These are phyloP conservation scores for Uloborus plumipes DNA, from an alignment of 2,888 invertebrate species.

Conservation along the genomic window DNA sequence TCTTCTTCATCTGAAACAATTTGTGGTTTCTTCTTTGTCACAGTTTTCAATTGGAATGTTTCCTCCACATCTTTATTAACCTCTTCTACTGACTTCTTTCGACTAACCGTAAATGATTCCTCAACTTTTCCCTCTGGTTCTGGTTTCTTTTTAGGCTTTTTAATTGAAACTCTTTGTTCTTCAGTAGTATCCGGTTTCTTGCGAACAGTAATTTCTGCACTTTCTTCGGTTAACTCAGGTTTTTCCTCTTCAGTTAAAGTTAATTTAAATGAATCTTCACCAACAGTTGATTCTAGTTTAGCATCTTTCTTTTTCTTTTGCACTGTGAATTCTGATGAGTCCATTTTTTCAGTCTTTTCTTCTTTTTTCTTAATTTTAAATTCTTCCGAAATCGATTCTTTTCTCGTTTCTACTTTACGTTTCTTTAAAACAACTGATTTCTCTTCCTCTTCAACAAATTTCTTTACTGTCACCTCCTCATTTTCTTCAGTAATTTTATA, in stretches of 20 bases:
- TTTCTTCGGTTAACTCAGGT: constrained; percentile 49
- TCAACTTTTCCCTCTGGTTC: constrained; percentile 22
- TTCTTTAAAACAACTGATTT: constrained; percentile 36
- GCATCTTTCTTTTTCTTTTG: constrained; percentile 70
- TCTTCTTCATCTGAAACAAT: constrained; percentile 72
- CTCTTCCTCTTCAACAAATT: constrained; percentile 62
- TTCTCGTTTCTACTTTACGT: constrained; percentile 43
- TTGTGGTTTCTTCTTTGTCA: constrained; percentile 68
- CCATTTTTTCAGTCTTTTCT: constrained; percentile 61
- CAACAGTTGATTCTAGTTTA: constrained; percentile 23
- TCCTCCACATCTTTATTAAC: constrained; percentile 64
- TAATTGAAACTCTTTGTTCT: constrained; percentile 42
- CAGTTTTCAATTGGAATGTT: constrained; percentile 46
- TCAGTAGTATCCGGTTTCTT: constrained; percentile 19
- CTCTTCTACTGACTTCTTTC: constrained; percentile 35
- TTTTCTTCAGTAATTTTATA: constrained; percentile 66
- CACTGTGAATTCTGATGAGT: constrained; percentile 50
- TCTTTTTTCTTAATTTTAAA: constrained; percentile 70
- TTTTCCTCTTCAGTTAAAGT: constrained; percentile 29
- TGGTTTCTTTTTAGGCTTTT: constrained; percentile 54
- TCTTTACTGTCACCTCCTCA: constrained; percentile 66
- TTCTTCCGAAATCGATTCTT: constrained; percentile 39
- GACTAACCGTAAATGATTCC: constrained; percentile 54
- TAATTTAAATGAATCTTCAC: constrained; percentile 44
- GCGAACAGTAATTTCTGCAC: constrained; percentile 59